phyloP scores from a whole-genome alignment of 2,888 invertebrate species.

The Aphodius sticticus region DNA sequence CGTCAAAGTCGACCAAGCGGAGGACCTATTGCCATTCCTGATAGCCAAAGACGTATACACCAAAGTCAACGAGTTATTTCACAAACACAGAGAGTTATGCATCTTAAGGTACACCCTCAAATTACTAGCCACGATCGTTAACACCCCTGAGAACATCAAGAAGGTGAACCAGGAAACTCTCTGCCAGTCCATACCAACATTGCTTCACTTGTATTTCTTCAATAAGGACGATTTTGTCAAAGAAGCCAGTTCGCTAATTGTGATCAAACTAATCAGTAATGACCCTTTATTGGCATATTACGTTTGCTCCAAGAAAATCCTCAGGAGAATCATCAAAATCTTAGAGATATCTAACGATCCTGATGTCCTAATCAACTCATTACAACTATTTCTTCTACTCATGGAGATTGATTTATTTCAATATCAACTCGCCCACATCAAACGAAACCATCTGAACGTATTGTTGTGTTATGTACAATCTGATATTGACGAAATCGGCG shows the following conservation, averaged over 20 bases:
- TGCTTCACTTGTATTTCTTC: slow-evolving; percentile 22
- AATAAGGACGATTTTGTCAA: slow-evolving; percentile 25
- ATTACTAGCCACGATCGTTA: slow-evolving; percentile 16
- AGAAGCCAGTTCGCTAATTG: slow-evolving; percentile 26
- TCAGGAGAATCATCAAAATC: slow-evolving; percentile 18
- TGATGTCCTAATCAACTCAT: slow-evolving; percentile 26
- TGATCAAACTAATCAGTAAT: slow-evolving; percentile 18
- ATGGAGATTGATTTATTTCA: slow-evolving; percentile 19
- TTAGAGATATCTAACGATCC: slow-evolving; percentile 9
- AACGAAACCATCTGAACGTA: slow-evolving; percentile 11
- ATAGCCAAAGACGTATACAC: slow-evolving; percentile 19
- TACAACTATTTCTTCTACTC: slow-evolving; percentile 23
- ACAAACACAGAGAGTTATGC: background rate
- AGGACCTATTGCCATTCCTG: background rate
- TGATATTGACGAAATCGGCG: slow-evolving; percentile 17
- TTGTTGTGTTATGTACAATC: slow-evolving; percentile 23
- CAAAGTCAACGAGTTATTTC: slow-evolving; percentile 19
- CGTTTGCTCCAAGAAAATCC: slow-evolving; percentile 20
- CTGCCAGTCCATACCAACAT: slow-evolving; percentile 13
- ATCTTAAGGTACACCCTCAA: slow-evolving; percentile 27
- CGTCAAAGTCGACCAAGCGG: slow-evolving; percentile 19
- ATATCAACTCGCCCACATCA: slow-evolving; percentile 5
- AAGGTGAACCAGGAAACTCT: background rate
- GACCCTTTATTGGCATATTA: slow-evolving; percentile 20
- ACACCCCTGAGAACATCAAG: background rate